Evolutionary conservation across 2,797 vertebrate genomes (phyloP).

Genomic region (Fundulus diaphanus): DNA sequence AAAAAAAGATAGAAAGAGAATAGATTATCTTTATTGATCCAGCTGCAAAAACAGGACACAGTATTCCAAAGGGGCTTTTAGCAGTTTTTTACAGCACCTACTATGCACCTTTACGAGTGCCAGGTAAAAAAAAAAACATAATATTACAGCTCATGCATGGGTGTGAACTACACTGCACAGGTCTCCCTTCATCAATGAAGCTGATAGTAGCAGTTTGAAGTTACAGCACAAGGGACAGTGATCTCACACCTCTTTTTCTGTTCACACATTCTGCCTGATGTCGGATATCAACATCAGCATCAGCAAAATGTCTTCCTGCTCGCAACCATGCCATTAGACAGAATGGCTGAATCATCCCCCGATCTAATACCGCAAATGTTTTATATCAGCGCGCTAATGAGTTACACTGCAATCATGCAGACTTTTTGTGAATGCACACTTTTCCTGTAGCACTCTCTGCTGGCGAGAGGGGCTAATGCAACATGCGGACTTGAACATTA

Average conservation of each 20-base stretch:
- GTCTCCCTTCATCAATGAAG: slow-evolving; percentile 44
- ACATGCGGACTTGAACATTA: background rate
- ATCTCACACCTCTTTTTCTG: slow-evolving; percentile 58
- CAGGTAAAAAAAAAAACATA: slow-evolving; percentile 20
- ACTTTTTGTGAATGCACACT: background rate
- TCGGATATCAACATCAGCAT: slow-evolving; percentile 26
- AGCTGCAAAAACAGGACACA: slow-evolving; percentile 34
- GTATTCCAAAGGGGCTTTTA: slow-evolving; percentile 6
- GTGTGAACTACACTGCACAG: slow-evolving; percentile 25
- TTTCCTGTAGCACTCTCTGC: slow-evolving; percentile 54
- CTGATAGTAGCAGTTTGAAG: slow-evolving; percentile 44
- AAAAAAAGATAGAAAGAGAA: slow-evolving; percentile 2
- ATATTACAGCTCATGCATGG: slow-evolving; percentile 33
- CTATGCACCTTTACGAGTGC: background rate
- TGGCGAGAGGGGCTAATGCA: slow-evolving; percentile 38
- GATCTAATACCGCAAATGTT: slow-evolving; percentile 12
- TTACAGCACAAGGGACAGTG: slow-evolving; percentile 61
- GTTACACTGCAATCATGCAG: background rate
- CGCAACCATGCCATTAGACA: slow-evolving; percentile 19
- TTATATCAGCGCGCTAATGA: background rate
- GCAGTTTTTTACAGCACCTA: background rate
- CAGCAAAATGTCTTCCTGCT: slow-evolving; percentile 17
- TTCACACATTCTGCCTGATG: slow-evolving; percentile 37
- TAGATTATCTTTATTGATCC: slow-evolving; percentile 30
- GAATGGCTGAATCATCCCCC: slow-evolving; percentile 45